Evolutionary conservation across 2,888 invertebrate genomes (phyloP).

Genomic region (Cenopis cana): DNA sequence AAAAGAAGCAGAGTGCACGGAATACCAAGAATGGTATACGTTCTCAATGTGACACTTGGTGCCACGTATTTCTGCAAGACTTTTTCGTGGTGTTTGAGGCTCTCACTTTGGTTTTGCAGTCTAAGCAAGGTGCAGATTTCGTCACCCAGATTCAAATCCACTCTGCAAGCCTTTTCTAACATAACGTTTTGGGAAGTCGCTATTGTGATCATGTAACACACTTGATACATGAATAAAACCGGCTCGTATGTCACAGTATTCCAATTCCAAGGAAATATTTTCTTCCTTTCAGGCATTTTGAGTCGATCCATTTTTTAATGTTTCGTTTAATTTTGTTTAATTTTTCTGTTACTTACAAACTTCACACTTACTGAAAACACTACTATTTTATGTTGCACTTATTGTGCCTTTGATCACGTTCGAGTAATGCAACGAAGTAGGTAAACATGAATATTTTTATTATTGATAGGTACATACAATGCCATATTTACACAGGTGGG

Average conservation of each 20-base stretch:
- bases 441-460: neutral
- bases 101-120: constrained; percentile 28
- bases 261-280: neutral
- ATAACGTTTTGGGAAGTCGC: constrained; percentile 30
- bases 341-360: neutral
- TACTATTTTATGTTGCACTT: neutral
- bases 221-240: constrained; percentile 7
- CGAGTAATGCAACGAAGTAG: neutral
- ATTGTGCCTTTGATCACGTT: neutral
- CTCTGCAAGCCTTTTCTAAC: constrained; percentile 38
- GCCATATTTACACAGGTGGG: neutral
- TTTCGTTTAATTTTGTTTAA: neutral
- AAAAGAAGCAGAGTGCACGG: constrained; percentile 9
- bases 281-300: neutral
- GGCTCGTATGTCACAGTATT: constrained; percentile 26
- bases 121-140: constrained; percentile 30
- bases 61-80: constrained; percentile 28
- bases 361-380: constrained; percentile 5
- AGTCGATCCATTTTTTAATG: neutral
- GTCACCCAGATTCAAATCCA: constrained; percentile 15
- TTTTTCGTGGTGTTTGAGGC: constrained; percentile 25
- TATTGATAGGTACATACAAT: neutral
- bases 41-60: constrained; percentile 30
- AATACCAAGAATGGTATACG: constrained; percentile 10
- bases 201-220: constrained; percentile 20